Base-by-base conservation (phyloP, 2,888 invertebrate species). In the Pycnomerus fuliginosus region DNA sequence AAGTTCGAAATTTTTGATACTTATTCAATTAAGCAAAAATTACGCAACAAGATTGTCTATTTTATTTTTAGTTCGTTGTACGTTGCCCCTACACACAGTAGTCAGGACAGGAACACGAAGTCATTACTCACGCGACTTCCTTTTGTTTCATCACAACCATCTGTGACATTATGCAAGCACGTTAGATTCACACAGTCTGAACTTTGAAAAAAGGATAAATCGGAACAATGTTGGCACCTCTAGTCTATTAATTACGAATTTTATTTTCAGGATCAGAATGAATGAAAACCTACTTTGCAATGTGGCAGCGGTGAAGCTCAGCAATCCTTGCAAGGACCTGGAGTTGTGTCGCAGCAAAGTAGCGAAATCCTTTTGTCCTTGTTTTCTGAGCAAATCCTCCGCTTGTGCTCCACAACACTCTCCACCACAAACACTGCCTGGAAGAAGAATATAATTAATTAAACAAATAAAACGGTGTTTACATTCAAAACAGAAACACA, bases 251-350 rank as follows among this genome's bases (percentile, higher is more conserved):
- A n/a, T n/a, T n/a, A n/a, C n/a, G n/a, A n/a, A n/a, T n/a, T n/a
- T n/a, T n/a, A n/a, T n/a, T n/a, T n/a, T n/a, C n/a, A n/a, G n/a
- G n/a, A n/a, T n/a, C n/a, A n/a, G 27, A 8, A 8, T 8, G 20
- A 4, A 38, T 25, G 29, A 23, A 35, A 35, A 74, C 80, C 79
- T 73, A 90, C 90, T 84, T 79, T 85, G 84, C 60, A 90, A 76
- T 45, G 83, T 81, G 60, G 79, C 76, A 55, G 85, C 82, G 17
- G 89, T 89, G 33, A 83, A 82, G 52, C 84, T 80, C 54, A 90
- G 76, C 45, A 87, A 77, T 55, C 87, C 89, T 55, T 85, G 84
- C 45, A 89, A 78, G 55, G 85, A 84, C 62, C 82, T 78, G 42
- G 86, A 84, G 56, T 87, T 83, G 65, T 82, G 81, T 50, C 84